phyloP scores from a whole-genome alignment of 2,888 invertebrate genomes.

The Xestoiulus laeticollis region DNA sequence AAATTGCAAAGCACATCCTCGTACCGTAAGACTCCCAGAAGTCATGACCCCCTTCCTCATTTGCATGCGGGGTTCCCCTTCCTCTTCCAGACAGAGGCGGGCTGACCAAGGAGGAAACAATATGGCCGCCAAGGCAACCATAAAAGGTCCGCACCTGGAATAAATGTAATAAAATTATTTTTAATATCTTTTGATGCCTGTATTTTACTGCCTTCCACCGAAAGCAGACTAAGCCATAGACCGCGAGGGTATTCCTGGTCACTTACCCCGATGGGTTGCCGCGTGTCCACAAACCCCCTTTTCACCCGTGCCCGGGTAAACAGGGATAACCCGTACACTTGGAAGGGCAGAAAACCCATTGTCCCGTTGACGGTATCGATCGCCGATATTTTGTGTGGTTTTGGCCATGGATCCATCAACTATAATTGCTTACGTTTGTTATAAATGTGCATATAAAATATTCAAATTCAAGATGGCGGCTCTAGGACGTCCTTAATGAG shows the following conservation, averaged over 20 bases:
- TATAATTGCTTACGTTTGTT: too few species aligned
- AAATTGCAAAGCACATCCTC: slow-evolving; percentile 1
- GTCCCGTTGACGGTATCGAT: neutral
- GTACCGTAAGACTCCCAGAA: neutral
- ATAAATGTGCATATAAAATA: too few species aligned
- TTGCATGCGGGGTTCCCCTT: neutral
- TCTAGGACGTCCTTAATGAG: too few species aligned
- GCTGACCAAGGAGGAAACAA: neutral
- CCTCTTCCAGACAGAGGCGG: neutral
- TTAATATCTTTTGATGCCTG: neutral
- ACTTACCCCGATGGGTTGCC: neutral
- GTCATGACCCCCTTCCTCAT: neutral
- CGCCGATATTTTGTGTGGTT: too few species aligned
- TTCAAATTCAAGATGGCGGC: too few species aligned
- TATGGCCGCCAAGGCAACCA: neutral
- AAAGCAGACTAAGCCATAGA: neutral
- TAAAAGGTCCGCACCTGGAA: neutral
- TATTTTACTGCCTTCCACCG: neutral
- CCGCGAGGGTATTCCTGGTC: neutral
- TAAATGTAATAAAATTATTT: neutral
- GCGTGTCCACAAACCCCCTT: neutral
- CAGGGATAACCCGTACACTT: neutral
- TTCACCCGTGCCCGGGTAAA: neutral
- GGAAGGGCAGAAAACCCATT: neutral
- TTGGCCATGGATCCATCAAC: neutral